Evolutionary conservation across 1,140 invertebrate species (phyloP), one percentile per base, ranked within the genome.

Genomic region (Neodiprion pinetum): DNA sequence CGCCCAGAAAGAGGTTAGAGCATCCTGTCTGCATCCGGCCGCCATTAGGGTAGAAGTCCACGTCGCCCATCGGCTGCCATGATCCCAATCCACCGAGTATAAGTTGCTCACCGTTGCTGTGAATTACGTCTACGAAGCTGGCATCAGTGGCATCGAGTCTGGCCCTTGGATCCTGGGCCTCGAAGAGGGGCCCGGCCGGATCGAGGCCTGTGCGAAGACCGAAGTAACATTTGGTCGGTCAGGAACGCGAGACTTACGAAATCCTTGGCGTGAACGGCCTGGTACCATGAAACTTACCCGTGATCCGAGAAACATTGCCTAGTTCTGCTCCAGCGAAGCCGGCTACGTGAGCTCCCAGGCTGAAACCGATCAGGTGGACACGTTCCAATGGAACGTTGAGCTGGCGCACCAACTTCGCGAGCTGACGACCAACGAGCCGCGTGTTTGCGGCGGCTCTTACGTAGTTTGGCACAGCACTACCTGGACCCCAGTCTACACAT

Each of bases 401-500:
- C 61, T 87, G 87, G 71, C 83, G 81, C 8, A 89, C 82, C 49
- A 99, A 85, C 86, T 95, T 92, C 2, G 96, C 95, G 48, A 98
- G 87, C 86, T 98, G 96, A 78, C 96, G 94, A 0, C 97, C 97
- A 0, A 98, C 97, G 9, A 99, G 88, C 68, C 97, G 89, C 0
- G 96, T 97, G 82, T 99, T 99, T 48, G 96, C 96, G 0, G 96
- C 95, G 0, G 97, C 97, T 78, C 97, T 90, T 0, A 97, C 94
- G 83, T 99, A 99, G 84, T 97, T 97, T 0, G 97, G 97, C 79
- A 98, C 92, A 0, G 93, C 92, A 4, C 96, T 96, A 1, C 97
- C 97, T 40, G 93, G 94, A 77, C 96, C 95, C 97, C 97, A 99
- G 84, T 98, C 96, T 5, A 99, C 96, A 81, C 96, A 96, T 47